Percentiles rank a stretch among this genome's conserved stretches.
Evolutionary conservation across 2,888 invertebrate species (phyloP).

Genomic region (Vanessa cardui): DNA sequence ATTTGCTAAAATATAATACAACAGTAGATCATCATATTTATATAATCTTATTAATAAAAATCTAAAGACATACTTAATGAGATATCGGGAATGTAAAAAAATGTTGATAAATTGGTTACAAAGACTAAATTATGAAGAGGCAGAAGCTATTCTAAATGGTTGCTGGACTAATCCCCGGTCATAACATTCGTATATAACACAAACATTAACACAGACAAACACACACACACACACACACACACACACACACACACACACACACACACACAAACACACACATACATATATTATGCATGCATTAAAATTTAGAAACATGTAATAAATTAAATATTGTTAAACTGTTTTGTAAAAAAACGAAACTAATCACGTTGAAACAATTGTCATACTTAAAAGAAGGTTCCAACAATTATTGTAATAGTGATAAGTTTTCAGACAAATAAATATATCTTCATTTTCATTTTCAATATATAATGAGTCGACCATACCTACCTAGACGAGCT

Average conservation of each 20-base stretch:
- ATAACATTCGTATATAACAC: neutral
- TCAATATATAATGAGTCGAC: no score
- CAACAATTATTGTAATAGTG: no score
- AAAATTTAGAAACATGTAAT: neutral
- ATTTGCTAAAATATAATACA: neutral
- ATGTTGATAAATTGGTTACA: neutral
- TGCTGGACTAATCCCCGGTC: neutral
- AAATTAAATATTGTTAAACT: neutral
- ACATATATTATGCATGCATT: neutral
- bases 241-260: neutral
- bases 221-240: neutral
- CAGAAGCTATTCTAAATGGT: neutral
- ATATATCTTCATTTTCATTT: no score
- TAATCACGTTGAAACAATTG: neutral
- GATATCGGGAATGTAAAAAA: neutral
- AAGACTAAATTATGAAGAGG: neutral
- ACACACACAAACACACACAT: no score
- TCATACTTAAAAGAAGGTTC: no score
- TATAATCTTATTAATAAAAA: neutral
- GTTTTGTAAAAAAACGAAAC: neutral
- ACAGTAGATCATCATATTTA: constrained; percentile 1
- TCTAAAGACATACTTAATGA: neutral
- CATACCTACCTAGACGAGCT: no score
- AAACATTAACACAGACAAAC: neutral
- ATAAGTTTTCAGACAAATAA: no score